Conservation (phyloP, 2,113 vertebrate species). For the Anhinga rufa region DNA sequence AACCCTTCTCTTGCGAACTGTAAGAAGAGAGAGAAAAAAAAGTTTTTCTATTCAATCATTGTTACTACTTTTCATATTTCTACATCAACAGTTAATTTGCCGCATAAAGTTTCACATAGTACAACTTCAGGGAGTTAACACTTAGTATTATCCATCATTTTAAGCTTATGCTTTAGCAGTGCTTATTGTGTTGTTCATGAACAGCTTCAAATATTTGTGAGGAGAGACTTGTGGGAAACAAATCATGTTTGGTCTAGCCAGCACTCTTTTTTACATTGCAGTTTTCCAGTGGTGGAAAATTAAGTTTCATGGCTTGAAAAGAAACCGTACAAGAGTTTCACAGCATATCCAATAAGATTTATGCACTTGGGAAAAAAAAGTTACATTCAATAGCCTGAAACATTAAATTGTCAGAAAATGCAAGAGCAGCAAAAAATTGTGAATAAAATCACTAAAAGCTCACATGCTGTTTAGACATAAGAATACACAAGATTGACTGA, state of each 20-base stretch:
- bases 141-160: not conserved
- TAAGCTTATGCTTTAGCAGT: not conserved
- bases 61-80: not conserved
- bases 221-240: not conserved
- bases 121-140: not conserved
- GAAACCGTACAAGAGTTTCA: not conserved
- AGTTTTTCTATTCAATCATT: not conserved
- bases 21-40: not conserved
- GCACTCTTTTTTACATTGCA: not conserved
- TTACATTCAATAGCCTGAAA: not conserved
- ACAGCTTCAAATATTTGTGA: not conserved
- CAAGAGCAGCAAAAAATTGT: not conserved
- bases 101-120: not conserved
- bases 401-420: not conserved
- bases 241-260: not conserved
- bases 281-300: not conserved
- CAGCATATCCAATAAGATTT: not conserved
- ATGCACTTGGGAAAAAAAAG: not conserved
- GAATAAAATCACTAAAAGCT: not conserved
- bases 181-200: not conserved
- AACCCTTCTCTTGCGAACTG: constrained; percentile 90
- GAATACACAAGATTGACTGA: not conserved
- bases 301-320: not conserved
- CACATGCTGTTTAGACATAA: not conserved
- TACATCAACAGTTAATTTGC: not conserved